Conservation (phyloP, 2,113 vertebrate species). For the rat (Rattus norvegicus) region DNA sequence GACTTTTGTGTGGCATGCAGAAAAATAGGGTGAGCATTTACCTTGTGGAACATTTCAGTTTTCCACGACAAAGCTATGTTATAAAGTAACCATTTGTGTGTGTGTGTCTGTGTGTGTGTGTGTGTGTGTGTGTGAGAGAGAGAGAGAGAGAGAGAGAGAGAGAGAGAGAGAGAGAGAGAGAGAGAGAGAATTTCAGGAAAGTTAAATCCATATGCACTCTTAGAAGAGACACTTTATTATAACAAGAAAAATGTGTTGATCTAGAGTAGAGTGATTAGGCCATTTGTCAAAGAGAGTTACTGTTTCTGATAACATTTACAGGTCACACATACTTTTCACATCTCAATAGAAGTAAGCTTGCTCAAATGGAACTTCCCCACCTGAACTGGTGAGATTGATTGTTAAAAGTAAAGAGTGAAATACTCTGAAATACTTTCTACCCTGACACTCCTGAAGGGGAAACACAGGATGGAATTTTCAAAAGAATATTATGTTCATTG, state of each 20-base stretch:
- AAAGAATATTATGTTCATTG: slow-evolving; percentile 10
- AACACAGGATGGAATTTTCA: neutral
- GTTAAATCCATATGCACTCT: slow-evolving; percentile 81
- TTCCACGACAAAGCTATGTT: slow-evolving; percentile 71
- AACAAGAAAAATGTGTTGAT: slow-evolving; percentile 86
- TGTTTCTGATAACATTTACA: slow-evolving; percentile 80
- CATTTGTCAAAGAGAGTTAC: slow-evolving; percentile 84
- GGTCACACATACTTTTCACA: slow-evolving; percentile 79
- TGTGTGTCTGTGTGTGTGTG: no score
- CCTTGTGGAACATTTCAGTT: slow-evolving; percentile 72
- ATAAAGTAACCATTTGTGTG: slow-evolving; percentile 62
- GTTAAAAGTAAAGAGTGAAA: slow-evolving; percentile 66
- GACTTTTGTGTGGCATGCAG: slow-evolving; percentile 57
- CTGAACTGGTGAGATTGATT: slow-evolving; percentile 68
- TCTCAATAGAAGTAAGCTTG: slow-evolving; percentile 57
- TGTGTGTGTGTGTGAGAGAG: slow-evolving; percentile 72
- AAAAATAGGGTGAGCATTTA: slow-evolving; percentile 60
- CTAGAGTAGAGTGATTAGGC: slow-evolving; percentile 79
- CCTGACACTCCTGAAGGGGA: neutral
- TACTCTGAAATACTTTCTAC: slow-evolving; percentile 64
- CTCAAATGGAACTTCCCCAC: slow-evolving; percentile 66
- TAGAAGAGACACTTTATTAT: slow-evolving; percentile 84
- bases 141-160: neutral
- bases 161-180: no score
- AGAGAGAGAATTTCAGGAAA: slow-evolving; percentile 74